These are phyloP conservation scores for Drosophila putrida DNA, from an alignment of 2,888 invertebrate genomes.

Conservation along the genomic window DNA sequence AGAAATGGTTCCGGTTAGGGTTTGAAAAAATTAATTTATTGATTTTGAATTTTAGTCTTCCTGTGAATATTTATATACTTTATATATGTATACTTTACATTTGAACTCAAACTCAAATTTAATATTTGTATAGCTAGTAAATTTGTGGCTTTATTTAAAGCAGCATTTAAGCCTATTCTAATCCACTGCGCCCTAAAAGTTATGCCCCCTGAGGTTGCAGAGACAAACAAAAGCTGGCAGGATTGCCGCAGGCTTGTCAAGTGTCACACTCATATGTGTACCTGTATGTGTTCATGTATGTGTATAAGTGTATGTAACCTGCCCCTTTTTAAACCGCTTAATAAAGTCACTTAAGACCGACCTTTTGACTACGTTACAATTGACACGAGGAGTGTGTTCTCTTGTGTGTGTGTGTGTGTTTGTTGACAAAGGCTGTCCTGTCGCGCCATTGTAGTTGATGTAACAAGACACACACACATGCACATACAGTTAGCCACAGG, in stretches of 20 bases:
- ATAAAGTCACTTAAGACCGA: conserved; percentile 82
- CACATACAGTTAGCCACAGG: conserved; percentile 41
- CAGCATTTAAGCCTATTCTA: conserved; percentile 37
- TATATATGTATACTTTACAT: neutral
- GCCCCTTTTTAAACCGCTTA: conserved; percentile 82
- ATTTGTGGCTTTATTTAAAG: conserved; percentile 51
- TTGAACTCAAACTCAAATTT: no score
- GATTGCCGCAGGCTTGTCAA: conserved; percentile 60
- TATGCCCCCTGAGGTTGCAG: conserved; percentile 25
- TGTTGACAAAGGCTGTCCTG: conserved; percentile 63
- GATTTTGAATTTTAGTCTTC: no score
- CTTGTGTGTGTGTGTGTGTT: conserved; percentile 22
- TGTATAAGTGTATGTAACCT: conserved; percentile 62
- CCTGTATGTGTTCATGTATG: conserved; percentile 9
- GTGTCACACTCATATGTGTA: conserved; percentile 19
- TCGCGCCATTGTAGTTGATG: conserved; percentile 67
- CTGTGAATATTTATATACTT: neutral
- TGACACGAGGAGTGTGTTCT: conserved; percentile 60
- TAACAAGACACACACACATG: conserved; percentile 57
- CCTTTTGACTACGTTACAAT: conserved; percentile 78
- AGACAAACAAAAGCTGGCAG: conserved; percentile 49
- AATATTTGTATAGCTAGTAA: conserved; percentile 7
- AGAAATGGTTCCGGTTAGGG: no score
- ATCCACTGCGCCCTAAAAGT: conserved; percentile 37
- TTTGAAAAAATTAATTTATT: no score